Evolutionary conservation across 1,140 invertebrate genomes (phyloP).

Genomic region (Papilio machaon): DNA sequence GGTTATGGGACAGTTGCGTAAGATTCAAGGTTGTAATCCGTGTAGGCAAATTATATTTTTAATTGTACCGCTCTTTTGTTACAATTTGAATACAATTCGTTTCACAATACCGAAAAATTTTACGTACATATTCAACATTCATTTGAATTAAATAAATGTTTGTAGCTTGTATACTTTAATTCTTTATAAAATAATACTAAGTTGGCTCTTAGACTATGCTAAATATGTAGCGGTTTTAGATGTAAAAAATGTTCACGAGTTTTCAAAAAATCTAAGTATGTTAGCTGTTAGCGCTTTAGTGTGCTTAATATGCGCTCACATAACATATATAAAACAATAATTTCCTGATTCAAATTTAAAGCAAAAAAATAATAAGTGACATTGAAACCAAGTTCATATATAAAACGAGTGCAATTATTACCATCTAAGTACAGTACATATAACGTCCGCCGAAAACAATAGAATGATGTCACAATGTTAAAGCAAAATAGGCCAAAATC

Average conservation of each 20-base stretch:
- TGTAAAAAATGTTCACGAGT: background rate
- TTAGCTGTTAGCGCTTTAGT: no score
- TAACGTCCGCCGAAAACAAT: conserved; percentile 58
- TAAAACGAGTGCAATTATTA: conserved; percentile 18
- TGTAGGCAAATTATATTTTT: background rate
- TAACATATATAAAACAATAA: background rate
- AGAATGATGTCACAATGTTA: conserved; percentile 49
- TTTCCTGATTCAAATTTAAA: background rate
- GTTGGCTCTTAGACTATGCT: background rate
- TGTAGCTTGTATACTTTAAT: background rate
- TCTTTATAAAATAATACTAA: background rate
- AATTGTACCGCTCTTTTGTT: conserved; percentile 18
- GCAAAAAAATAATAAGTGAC: conserved; percentile 2
- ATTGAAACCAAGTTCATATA: conserved; percentile 7
- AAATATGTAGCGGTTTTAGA: background rate
- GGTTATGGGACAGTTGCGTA: conserved; percentile 30
- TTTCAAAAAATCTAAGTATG: background rate
- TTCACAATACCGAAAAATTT: background rate
- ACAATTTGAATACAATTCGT: conserved; percentile 3
- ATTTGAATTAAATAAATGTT: background rate
- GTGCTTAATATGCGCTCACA: background rate
- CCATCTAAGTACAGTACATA: conserved; percentile 4
- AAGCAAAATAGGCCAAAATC: conserved; percentile 22
- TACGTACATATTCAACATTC: background rate
- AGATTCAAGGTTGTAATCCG: conserved; percentile 36